Percentiles rank a stretch among this genome's conserved stretches.
Evolutionary conservation across 2,113 vertebrate genomes (phyloP).

Genomic region (Mirza zaza): DNA sequence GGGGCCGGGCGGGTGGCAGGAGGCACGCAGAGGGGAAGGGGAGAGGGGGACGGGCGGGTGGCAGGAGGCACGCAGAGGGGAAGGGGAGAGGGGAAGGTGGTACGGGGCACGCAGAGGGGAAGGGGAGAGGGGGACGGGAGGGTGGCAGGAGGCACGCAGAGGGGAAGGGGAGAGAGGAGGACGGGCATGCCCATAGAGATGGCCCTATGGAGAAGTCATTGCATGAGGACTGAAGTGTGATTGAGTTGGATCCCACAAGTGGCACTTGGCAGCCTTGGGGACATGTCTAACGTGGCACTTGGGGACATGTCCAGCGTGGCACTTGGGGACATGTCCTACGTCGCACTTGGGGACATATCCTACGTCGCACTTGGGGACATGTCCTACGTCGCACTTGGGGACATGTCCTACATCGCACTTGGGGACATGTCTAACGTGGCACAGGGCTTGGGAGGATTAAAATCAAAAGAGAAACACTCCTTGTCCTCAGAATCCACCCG

Average conservation of each 20-base stretch:
- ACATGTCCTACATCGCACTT: too few species aligned
- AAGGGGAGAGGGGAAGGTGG: too few species aligned
- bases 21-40: too few species aligned
- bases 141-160: too few species aligned
- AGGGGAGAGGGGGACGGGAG: too few species aligned
- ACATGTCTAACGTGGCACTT: not conserved
- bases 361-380: not conserved
- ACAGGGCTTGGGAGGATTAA: not conserved
- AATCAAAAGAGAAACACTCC: not conserved
- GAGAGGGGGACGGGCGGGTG: too few species aligned
- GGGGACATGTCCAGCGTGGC: not conserved
- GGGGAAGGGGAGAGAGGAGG: too few species aligned
- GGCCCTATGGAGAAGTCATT: not conserved
- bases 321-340: not conserved
- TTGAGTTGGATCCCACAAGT: conserved; percentile 37
- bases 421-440: not conserved
- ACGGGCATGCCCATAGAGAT: fast-evolving
- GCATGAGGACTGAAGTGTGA: not conserved
- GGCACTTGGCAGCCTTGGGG: not conserved
- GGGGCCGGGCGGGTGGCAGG: too few species aligned
- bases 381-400: too few species aligned
- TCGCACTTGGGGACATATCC: too few species aligned
- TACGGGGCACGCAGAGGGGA: too few species aligned
- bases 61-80: too few species aligned
- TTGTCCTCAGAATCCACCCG: not conserved